These are phyloP conservation scores for Cantharis rustica DNA, from an alignment of 2,888 invertebrate genomes.

Conservation along the genomic window DNA sequence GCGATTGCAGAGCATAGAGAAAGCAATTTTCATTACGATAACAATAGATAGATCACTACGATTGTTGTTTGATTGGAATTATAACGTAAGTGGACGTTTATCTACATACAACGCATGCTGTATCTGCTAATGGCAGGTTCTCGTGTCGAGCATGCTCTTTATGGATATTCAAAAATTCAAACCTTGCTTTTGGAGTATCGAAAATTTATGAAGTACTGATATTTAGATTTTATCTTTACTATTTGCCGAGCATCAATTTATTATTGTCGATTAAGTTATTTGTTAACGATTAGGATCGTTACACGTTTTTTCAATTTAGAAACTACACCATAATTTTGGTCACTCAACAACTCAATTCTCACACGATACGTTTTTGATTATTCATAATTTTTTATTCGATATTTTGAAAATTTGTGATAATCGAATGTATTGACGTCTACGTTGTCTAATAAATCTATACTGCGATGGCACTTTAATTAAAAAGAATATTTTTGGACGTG, in stretches of 20 bases:
- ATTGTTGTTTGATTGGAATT: not conserved
- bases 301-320: not conserved
- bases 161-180: not conserved
- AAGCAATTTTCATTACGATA: not conserved
- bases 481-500: not conserved
- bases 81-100: not conserved
- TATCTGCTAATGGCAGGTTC: not conserved
- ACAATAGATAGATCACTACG: not conserved
- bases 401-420: not conserved
- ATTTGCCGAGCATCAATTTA: not conserved
- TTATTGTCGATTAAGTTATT: not conserved
- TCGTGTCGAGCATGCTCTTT: not conserved
- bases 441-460: not conserved
- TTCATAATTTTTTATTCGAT: too few relatives aligned
- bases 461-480: not conserved
- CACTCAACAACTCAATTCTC: not conserved
- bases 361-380: too few relatives aligned
- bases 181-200: not conserved
- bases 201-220: not conserved
- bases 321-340: not conserved
- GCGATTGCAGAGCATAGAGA: not conserved
- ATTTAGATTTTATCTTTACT: not conserved
- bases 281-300: not conserved
- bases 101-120: not conserved
- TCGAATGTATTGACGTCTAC: not conserved